Base-by-base conservation (phyloP, 2,888 invertebrate genomes). In the Phragmatobia fuliginosa region DNA sequence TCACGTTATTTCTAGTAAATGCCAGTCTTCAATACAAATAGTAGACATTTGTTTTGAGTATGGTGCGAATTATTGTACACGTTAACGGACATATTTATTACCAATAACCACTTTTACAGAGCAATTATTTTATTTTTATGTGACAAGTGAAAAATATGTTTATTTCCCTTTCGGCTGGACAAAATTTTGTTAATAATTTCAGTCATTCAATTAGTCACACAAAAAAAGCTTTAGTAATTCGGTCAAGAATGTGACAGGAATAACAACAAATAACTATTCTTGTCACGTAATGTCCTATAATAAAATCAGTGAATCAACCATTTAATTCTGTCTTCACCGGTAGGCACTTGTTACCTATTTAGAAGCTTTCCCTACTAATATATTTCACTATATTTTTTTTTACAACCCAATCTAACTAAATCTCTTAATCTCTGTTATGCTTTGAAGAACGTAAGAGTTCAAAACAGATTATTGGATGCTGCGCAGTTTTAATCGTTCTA, bases 201-300 rank as follows among this genome's bases (percentile, higher is more conserved):
- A 66, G 28, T 59, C 36, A 61, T 69, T 67, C 18, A 76, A 58
- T 45, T n/a, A 33, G 52, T 41, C 71, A 66, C 66, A 56, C 68
- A 65, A 66, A 52, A 25, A 41, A 60, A 81, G 66, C 60, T 74
- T 63, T 33, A 62, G 66, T 62, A 72, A 74, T 49, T 75, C 82
- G 78, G 80, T 80, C 78, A 81, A 74, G 73, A 82, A 71, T 72
- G 63, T 72, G 45, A 52, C 62, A 72, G 68, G 52, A 70, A 73
- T 70, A 65, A 74, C 74, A 71, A 78, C 65, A 74, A 70, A 67
- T 66, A 49, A 62, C 64, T 56, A 56, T 56, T 56, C 28, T 28
- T 28, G 28, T 16, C 6, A 28, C 56, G 14, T 56, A 28, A 25
- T 10, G 16, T 21, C 1, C n/a, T 25, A 61, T 7, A 36, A 61